phyloP scores from a whole-genome alignment of 30 jellyfish, hydroid and myxozoan genomes.

The Sanderia malayensis region DNA sequence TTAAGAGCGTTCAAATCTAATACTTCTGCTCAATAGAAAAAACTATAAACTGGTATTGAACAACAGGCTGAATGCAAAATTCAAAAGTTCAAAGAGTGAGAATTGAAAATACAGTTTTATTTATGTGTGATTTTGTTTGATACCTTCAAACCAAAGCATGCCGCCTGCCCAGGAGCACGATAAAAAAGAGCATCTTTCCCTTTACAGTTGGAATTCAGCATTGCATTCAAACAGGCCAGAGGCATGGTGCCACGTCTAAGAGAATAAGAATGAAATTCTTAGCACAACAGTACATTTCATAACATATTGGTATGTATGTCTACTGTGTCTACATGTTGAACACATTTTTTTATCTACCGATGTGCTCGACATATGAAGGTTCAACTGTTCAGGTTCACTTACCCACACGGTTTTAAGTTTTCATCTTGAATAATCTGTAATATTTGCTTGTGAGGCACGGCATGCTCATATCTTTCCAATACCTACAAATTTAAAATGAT shows the following conservation, averaged over 20 bases:
- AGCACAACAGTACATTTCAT: no score
- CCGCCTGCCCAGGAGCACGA: conserved; percentile 80
- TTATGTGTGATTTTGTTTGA: no score
- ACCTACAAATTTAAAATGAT: conserved; percentile 61
- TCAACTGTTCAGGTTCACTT: conserved; percentile 28
- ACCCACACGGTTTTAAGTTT: conserved; percentile 77
- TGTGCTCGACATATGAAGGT: no score
- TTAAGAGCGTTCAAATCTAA: no score
- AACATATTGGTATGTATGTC: no score
- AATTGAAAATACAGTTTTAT: no score
- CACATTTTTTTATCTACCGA: no score
- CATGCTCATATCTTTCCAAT: conserved; percentile 66
- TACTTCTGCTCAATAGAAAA: no score
- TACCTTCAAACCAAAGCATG: conserved; percentile 91
- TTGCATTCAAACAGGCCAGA: conserved; percentile 78
- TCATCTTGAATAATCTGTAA: conserved; percentile 77
- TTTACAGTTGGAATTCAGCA: conserved; percentile 77
- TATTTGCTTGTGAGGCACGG: conserved; percentile 83
- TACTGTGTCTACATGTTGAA: no score
- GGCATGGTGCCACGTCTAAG: conserved; percentile 70
- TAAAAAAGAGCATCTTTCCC: conserved; percentile 83
- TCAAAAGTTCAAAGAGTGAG: no score
- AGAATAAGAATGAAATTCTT: not conserved
- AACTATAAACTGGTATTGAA: no score
- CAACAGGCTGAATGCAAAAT: no score